These are phyloP conservation scores for Rhyacichthys aspro DNA, from an alignment of 2,797 vertebrate genomes.

Conservation along the genomic window DNA sequence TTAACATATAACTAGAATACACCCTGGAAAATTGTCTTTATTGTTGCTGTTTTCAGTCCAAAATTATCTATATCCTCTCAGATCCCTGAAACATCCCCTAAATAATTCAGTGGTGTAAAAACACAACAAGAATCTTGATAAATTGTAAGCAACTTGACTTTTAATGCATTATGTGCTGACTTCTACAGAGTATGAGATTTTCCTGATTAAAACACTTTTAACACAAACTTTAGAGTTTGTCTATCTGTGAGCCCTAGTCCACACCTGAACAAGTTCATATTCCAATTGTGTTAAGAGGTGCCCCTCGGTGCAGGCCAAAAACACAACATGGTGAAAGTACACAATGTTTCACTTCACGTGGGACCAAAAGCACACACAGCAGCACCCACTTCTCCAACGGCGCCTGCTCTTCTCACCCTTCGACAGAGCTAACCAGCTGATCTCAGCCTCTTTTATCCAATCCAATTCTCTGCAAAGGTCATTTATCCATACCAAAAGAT, in stretches of 20 bases:
- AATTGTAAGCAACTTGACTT: too few species aligned
- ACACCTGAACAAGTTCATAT: too few species aligned
- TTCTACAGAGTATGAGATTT: too few species aligned
- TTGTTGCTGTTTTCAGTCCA: not conserved
- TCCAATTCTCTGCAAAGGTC: conserved; percentile 57
- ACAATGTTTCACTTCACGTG: conserved; percentile 46
- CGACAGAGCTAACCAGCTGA: conserved; percentile 51
- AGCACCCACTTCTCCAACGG: conserved; percentile 9
- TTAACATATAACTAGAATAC: too few species aligned
- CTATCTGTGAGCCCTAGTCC: too few species aligned
- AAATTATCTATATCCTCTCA: not conserved
- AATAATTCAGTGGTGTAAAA: too few species aligned
- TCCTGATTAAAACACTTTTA: too few species aligned
- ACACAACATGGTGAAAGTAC: conserved; percentile 9
- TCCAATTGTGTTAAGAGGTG: too few species aligned
- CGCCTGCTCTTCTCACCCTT: conserved; percentile 31
- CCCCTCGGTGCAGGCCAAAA: conserved; percentile 4
- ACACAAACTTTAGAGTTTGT: too few species aligned
- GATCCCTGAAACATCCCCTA: too few species aligned
- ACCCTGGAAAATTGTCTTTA: not conserved
- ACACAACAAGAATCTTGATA: conserved; percentile 7
- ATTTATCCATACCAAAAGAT: conserved; percentile 52
- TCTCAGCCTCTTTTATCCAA: conserved; percentile 54
- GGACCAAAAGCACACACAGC: conserved; percentile 7
- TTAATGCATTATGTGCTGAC: too few species aligned